Percentiles rank a stretch among this genome's conserved stretches.
Evolutionary conservation across 2,888 invertebrate species (phyloP).

Genomic region (Pristionchus fissidentatus): DNA sequence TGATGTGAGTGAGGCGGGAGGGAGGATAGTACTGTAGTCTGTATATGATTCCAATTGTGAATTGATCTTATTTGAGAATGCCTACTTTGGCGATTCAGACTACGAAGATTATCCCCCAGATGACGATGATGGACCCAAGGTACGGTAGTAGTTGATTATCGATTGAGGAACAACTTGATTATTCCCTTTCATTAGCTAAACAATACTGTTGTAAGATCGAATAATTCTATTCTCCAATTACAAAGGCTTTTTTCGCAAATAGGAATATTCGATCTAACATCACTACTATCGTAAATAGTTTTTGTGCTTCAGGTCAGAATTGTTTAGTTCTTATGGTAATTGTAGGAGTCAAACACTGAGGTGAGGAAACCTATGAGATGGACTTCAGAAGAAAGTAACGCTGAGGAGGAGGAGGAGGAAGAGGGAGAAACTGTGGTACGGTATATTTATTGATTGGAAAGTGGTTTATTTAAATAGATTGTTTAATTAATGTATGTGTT

Average conservation of each 20-base stretch:
- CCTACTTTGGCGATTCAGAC: too few relatives aligned
- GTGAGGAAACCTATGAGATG: not conserved
- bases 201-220: not conserved
- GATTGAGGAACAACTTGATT: not conserved
- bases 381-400: too few relatives aligned
- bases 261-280: too few relatives aligned
- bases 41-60: not conserved
- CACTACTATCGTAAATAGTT: too few relatives aligned
- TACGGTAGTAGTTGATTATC: not conserved
- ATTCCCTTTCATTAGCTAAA: not conserved
- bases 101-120: not conserved
- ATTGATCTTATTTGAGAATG: too few relatives aligned
- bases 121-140: conserved; percentile 11
- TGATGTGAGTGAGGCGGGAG: not conserved
- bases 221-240: too few relatives aligned
- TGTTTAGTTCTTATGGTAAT: too few relatives aligned
- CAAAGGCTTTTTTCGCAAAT: too few relatives aligned
- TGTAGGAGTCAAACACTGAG: not conserved
- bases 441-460: too few relatives aligned
- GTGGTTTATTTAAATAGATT: too few relatives aligned
- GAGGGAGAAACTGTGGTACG: not conserved
- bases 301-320: too few relatives aligned
- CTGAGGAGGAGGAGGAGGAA: conserved; percentile 21
- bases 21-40: too few relatives aligned
- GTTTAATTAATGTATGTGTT: not conserved